A percentile compares a stretch with the other conserved stretches of the same genome.
Conservation (phyloP, 2,113 vertebrate species). For the Axis porcinus region DNA sequence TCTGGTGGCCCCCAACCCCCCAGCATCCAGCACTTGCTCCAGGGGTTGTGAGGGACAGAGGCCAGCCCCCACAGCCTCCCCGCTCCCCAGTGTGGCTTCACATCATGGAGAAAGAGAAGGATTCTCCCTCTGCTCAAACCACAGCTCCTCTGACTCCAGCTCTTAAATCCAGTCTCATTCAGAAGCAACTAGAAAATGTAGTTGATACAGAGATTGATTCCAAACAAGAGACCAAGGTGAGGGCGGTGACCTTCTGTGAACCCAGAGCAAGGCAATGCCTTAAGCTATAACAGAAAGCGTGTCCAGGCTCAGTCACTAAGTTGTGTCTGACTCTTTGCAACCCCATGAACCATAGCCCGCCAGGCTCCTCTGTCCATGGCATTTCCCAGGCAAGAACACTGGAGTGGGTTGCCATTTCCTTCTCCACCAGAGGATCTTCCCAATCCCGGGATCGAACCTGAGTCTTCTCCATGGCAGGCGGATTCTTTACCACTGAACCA, state of each 20-base stretch:
- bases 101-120: neutral
- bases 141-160: neutral
- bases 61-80: neutral
- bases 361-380: neutral
- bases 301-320: neutral
- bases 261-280: neutral
- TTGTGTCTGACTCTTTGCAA: neutral
- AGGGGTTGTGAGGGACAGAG: too few species aligned
- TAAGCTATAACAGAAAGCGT: neutral
- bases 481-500: neutral
- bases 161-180: neutral
- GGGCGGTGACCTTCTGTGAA: neutral
- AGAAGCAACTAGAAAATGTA: neutral
- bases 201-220: neutral
- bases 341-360: neutral
- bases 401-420: neutral
- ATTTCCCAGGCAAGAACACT: neutral
- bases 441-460: neutral
- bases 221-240: neutral
- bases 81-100: neutral
- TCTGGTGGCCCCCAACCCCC: rapidly evolving
- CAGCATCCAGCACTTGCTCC: too few species aligned
- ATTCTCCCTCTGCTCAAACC: neutral
- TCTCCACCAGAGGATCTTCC: neutral
- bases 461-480: neutral